Evolutionary conservation across 2,888 invertebrate genomes (phyloP).

Genomic region (Idaea straminata): DNA sequence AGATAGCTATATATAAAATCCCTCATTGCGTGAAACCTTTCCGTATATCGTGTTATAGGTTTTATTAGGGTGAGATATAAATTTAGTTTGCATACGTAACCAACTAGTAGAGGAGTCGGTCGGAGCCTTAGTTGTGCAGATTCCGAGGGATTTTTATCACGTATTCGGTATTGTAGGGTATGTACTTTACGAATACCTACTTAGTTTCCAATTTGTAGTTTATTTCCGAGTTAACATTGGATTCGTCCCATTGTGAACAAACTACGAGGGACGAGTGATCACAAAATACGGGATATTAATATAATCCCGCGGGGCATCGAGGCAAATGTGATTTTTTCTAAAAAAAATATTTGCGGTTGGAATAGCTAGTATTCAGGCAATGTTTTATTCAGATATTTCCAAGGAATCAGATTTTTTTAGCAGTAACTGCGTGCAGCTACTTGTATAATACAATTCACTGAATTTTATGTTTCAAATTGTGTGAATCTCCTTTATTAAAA

Average conservation of each 20-base stretch:
- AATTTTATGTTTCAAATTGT: not conserved
- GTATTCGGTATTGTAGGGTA: not conserved
- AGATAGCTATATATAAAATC: not conserved
- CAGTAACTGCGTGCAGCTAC: not conserved
- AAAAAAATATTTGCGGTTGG: no score
- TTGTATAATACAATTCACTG: not conserved
- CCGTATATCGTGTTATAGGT: not conserved
- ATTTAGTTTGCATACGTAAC: conserved; percentile 11
- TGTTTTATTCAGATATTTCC: no score
- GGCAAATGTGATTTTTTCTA: no score
- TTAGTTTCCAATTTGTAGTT: not conserved
- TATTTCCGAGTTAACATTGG: not conserved
- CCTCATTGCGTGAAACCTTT: not conserved
- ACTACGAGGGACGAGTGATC: no score
- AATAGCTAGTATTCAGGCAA: no score
- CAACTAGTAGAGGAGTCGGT: not conserved
- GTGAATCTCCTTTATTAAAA: not conserved
- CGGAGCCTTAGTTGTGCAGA: not conserved
- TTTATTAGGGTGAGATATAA: conserved; percentile 3
- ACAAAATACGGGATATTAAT: no score
- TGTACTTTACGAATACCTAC: not conserved
- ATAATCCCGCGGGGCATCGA: no score
- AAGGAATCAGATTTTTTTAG: not conserved
- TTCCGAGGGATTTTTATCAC: not conserved
- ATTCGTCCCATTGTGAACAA: no score